phyloP scores from a whole-genome alignment of 2,797 vertebrate species.

The Lepus oiostolus region DNA sequence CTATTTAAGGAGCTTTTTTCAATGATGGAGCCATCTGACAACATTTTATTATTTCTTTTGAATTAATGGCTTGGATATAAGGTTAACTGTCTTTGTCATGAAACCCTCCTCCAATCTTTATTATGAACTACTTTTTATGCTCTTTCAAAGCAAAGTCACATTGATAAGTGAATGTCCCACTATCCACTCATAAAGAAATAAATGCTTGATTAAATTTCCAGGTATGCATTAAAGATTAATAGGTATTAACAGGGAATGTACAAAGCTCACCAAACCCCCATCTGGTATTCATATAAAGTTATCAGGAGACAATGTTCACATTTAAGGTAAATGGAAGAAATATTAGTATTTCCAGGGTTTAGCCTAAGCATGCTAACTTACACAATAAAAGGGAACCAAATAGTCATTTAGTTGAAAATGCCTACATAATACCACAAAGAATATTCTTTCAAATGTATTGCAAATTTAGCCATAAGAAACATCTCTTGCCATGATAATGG shows the following conservation, averaged over 20 bases:
- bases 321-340: constrained; percentile 33
- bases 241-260: not conserved
- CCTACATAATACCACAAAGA: constrained; percentile 54
- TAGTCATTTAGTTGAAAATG: constrained; percentile 29
- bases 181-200: not conserved
- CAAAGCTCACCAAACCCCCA: not conserved
- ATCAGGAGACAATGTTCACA: not conserved
- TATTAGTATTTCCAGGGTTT: not conserved
- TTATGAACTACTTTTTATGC: not conserved
- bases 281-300: constrained; percentile 22
- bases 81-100: constrained; percentile 1
- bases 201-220: constrained; percentile 5
- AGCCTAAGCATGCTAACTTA: not conserved
- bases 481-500: constrained; percentile 37
- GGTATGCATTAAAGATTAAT: not conserved
- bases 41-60: not conserved
- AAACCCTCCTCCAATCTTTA: not conserved
- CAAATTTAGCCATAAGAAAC: constrained; percentile 62
- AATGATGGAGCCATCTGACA: not conserved
- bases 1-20: not conserved
- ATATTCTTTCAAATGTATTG: constrained; percentile 68
- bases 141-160: constrained; percentile 49
- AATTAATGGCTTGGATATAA: not conserved
- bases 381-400: not conserved
- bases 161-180: not conserved